These are phyloP conservation scores for Heterotis niloticus DNA, from an alignment of 2,113 vertebrate species.

Conservation along the genomic window DNA sequence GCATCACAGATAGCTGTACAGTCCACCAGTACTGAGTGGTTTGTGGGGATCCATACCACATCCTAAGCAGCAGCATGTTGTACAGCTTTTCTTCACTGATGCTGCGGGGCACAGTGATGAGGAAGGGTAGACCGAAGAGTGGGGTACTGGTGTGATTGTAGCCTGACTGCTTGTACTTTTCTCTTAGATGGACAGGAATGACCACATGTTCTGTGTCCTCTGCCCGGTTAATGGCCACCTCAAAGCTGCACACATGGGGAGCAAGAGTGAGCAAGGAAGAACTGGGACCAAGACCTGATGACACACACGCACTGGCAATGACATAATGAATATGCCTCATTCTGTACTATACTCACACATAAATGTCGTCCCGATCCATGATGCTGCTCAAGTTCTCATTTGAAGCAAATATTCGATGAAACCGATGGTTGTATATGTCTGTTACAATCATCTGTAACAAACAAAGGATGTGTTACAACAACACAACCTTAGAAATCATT, in stretches of 20 bases:
- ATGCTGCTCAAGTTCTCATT: slow-evolving; percentile 98
- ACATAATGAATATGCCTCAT: not conserved
- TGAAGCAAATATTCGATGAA: slow-evolving; percentile 93
- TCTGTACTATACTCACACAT: slow-evolving; percentile 80
- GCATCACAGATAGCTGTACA: too few species aligned
- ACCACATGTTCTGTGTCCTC: slow-evolving; percentile 92
- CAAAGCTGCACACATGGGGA: slow-evolving; percentile 56
- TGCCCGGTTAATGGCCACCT: slow-evolving; percentile 80
- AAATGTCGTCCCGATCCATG: slow-evolving; percentile 97
- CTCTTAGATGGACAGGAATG: slow-evolving; percentile 90
- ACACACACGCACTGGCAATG: not conserved
- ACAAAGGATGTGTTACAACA: not conserved
- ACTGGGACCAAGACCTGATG: not conserved
- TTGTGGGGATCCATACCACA: slow-evolving; percentile 70
- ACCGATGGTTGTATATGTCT: slow-evolving; percentile 98
- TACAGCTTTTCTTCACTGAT: slow-evolving; percentile 95
- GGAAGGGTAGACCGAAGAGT: slow-evolving; percentile 92
- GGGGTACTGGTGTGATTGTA: slow-evolving; percentile 92
- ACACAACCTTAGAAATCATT: too few species aligned
- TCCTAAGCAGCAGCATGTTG: slow-evolving; percentile 86
- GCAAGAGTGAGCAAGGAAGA: not conserved
- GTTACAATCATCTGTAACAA: slow-evolving; percentile 79
- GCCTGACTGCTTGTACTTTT: slow-evolving; percentile 91
- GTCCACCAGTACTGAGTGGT: not conserved
- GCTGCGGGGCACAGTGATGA: slow-evolving; percentile 87